phyloP scores from a whole-genome alignment of 2,797 vertebrate species.

The Squalus acanthias region DNA sequence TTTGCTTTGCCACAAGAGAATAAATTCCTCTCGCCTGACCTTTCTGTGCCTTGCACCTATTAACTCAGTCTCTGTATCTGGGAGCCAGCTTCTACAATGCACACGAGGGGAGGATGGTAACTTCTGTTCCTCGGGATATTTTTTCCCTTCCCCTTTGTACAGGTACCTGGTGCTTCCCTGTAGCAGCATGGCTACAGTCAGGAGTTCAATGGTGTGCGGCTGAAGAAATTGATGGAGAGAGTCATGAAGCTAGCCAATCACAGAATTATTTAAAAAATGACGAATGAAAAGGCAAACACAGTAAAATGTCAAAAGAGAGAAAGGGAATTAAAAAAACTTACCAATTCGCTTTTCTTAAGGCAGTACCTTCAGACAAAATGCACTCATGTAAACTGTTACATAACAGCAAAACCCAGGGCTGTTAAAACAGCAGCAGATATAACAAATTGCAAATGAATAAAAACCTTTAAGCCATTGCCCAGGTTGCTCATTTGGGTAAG shows the following conservation, averaged over 20 bases:
- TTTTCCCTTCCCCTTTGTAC: background rate
- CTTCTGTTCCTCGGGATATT: background rate
- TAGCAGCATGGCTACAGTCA: background rate
- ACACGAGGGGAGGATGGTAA: background rate
- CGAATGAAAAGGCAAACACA: background rate
- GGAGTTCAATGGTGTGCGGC: background rate
- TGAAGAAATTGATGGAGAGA: background rate
- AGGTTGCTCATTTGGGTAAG: background rate
- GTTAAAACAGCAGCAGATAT: background rate
- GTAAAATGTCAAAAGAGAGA: background rate
- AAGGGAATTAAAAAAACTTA: background rate
- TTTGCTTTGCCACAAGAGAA: background rate
- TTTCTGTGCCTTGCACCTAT: background rate
- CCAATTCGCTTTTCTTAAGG: background rate
- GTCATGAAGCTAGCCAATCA: background rate
- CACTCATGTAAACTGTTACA: background rate
- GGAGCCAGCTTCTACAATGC: background rate
- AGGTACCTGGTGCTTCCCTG: background rate
- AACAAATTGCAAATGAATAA: background rate
- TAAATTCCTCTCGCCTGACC: background rate
- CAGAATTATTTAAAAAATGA: background rate
- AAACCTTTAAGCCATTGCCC: background rate
- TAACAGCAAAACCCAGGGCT: background rate
- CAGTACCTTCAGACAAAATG: background rate
- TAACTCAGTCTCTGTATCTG: background rate